These are phyloP conservation scores for Tipula unca DNA, from an alignment of 2,888 invertebrate genomes.

Conservation along the genomic window DNA sequence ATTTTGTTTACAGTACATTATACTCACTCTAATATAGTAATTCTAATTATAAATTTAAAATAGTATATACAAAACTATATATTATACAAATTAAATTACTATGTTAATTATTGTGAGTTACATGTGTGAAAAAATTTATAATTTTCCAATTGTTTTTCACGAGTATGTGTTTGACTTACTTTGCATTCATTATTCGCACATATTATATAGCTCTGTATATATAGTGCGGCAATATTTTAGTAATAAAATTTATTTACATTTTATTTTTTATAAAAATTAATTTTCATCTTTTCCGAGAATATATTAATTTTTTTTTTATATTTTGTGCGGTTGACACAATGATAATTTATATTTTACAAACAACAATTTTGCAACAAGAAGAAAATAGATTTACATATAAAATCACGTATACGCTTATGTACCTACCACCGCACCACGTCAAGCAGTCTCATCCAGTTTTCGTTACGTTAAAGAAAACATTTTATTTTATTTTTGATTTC, in stretches of 20 bases:
- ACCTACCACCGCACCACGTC: not conserved
- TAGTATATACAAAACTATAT: not conserved
- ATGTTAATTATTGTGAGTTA: not conserved
- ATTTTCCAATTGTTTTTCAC: not conserved
- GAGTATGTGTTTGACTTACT: not conserved
- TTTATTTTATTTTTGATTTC: not conserved
- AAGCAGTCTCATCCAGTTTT: not conserved
- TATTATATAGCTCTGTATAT: not conserved
- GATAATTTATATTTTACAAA: not conserved
- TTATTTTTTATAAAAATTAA: not conserved
- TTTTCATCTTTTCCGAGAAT: not conserved
- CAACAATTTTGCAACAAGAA: not conserved
- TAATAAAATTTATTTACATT: not conserved
- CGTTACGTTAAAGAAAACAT: not conserved
- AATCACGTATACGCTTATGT: too few species aligned
- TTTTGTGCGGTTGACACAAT: not conserved
- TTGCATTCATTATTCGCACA: not conserved
- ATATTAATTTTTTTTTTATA: not conserved
- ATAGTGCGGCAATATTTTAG: not conserved
- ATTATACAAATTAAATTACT: not conserved
- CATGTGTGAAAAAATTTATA: not conserved
- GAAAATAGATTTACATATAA: not conserved
- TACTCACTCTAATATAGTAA: not conserved
- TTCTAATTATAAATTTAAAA: not conserved
- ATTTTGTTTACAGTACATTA: not conserved